Conservation (phyloP, 2,797 vertebrate genomes). For the Urophycis tenuis region DNA sequence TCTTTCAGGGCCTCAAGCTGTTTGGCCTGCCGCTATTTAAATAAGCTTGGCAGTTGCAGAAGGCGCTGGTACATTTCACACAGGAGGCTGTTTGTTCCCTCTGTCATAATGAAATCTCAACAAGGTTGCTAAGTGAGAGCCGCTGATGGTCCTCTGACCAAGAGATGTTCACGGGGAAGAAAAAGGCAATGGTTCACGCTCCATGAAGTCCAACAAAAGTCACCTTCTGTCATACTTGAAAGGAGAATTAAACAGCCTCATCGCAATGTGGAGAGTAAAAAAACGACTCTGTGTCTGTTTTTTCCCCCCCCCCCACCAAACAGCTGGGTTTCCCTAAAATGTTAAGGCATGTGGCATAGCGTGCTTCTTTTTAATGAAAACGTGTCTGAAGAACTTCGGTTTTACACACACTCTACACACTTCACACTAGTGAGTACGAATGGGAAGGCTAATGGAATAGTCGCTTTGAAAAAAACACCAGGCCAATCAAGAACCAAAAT, state of each 20-base stretch:
- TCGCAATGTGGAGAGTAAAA: not conserved
- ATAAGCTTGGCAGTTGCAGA: slow-evolving; percentile 22
- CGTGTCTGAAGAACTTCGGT: not conserved
- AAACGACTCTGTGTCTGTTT: not conserved
- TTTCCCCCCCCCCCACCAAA: too few species aligned
- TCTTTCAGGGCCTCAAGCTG: not conserved
- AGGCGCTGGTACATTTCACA: slow-evolving; percentile 23
- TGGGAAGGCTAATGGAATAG: not conserved
- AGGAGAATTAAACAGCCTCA: slow-evolving; percentile 15
- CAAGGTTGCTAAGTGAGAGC: slow-evolving; percentile 10
- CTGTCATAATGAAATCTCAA: slow-evolving; percentile 7
- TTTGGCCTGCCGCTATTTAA: slow-evolving; percentile 13
- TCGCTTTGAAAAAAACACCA: not conserved
- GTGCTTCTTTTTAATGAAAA: not conserved
- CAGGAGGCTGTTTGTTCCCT: slow-evolving; percentile 17
- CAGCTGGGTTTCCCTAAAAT: not conserved
- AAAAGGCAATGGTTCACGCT: slow-evolving; percentile 22
- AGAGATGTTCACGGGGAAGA: slow-evolving; percentile 18
- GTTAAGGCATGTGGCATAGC: not conserved
- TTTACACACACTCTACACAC: not conserved
- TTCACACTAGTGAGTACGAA: not conserved
- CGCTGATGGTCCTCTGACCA: slow-evolving; percentile 15
- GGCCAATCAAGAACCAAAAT: slow-evolving; percentile 3
- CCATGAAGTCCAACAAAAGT: slow-evolving; percentile 14
- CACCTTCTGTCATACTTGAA: slow-evolving; percentile 11